Percentiles rank a stretch among this genome's conserved stretches.
phyloP scores from a whole-genome alignment of 2,797 vertebrate genomes.

The Moxostoma hubbsi region DNA sequence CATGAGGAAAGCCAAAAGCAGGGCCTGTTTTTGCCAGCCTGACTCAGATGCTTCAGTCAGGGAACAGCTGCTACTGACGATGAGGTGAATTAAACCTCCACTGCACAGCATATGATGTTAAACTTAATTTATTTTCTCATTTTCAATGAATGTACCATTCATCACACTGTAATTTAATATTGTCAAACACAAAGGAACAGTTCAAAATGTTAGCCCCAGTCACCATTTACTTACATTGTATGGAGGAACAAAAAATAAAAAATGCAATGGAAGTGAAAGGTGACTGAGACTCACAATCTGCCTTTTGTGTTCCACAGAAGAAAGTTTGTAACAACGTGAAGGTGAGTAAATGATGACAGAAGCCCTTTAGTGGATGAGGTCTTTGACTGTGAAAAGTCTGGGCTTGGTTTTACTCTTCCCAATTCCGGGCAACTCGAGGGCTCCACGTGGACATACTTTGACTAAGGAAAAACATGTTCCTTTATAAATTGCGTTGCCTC shows the following conservation, averaged over 20 bases:
- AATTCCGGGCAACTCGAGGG: constrained; percentile 28
- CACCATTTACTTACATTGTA: no score
- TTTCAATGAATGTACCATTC: background rate
- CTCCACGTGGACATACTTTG: constrained; percentile 21
- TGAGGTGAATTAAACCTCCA: background rate
- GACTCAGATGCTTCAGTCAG: constrained; percentile 12
- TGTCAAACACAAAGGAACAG: background rate
- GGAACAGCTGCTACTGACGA: constrained; percentile 29
- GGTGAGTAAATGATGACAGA: no score
- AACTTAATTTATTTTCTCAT: background rate
- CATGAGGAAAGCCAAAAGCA: constrained; percentile 26
- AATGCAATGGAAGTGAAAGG: no score
- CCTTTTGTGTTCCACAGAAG: no score
- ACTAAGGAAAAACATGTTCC: background rate
- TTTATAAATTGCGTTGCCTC: background rate
- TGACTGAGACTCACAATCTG: no score
- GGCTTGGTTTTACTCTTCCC: constrained; percentile 2
- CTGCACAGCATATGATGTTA: no score
- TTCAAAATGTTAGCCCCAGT: no score
- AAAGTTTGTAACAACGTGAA: no score
- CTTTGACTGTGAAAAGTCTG: constrained; percentile 2
- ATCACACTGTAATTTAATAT: background rate
- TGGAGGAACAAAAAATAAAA: no score
- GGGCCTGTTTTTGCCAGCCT: background rate
- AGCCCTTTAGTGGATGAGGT: no score